Evolutionary conservation across 2,888 invertebrate species (phyloP).

Genomic region (Tigriopus californicus): DNA sequence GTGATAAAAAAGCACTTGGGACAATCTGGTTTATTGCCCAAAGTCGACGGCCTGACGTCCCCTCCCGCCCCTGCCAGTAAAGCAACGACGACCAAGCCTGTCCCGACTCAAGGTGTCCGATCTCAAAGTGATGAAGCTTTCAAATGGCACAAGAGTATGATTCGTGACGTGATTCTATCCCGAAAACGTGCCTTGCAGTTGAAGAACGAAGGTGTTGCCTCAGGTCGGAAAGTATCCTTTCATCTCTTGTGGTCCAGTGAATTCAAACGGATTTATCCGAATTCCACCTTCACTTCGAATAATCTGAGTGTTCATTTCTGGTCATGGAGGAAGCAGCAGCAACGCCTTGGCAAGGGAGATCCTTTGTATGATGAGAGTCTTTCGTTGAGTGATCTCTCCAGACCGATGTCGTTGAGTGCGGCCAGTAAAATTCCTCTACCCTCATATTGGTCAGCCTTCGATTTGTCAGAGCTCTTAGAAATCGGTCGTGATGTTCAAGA

Average conservation of each 20-base stretch:
- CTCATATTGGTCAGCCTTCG: too few relatives aligned
- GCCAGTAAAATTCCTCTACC: too few relatives aligned
- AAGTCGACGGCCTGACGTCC: background rate
- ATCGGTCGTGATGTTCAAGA: too few relatives aligned
- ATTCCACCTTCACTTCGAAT: constrained; percentile 2
- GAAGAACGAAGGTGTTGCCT: background rate
- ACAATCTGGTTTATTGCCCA: background rate
- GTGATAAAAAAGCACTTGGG: constrained; percentile 5
- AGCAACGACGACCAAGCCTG: background rate
- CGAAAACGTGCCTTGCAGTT: background rate
- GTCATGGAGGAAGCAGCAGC: constrained; percentile 9
- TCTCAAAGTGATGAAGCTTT: background rate
- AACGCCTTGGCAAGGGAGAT: background rate
- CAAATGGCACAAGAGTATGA: constrained; percentile 2
- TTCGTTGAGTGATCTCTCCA: too few relatives aligned
- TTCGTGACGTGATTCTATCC: constrained; percentile 8
- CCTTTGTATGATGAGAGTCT: too few relatives aligned
- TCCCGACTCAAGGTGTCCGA: background rate
- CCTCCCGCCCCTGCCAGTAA: background rate
- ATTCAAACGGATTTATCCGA: constrained; percentile 2
- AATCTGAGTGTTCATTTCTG: constrained; percentile 11
- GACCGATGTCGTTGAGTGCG: too few relatives aligned
- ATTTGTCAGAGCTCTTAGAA: too few relatives aligned
- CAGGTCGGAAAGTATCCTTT: constrained; percentile 5
- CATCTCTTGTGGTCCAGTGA: constrained; percentile 3